Conservation (phyloP, 2,113 vertebrate genomes). For the Perca schrenkii region DNA sequence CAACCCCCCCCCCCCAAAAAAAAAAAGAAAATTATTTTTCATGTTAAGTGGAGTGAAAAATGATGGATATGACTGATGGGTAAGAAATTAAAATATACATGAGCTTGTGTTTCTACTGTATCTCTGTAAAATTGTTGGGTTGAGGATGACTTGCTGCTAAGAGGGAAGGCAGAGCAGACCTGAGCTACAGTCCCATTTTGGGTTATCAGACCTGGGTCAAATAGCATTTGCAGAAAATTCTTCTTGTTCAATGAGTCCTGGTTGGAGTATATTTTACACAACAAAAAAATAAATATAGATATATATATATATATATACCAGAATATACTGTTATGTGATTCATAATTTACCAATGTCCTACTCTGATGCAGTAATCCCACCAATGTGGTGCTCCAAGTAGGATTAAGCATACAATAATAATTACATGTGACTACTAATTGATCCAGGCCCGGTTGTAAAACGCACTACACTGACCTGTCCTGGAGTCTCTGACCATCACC, state of each 20-base stretch:
- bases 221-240: conserved; percentile 43
- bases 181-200: conserved; percentile 66
- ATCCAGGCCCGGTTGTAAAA: conserved; percentile 56
- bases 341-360: conserved; percentile 22
- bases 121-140: conserved; percentile 62
- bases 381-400: conserved; percentile 40
- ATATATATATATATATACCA: too few species aligned
- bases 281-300: neutral
- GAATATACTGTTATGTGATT: conserved; percentile 27
- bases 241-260: conserved; percentile 52
- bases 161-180: conserved; percentile 75
- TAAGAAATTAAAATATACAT: conserved; percentile 37
- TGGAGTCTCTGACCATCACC: conserved; percentile 81
- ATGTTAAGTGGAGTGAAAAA: conserved; percentile 11
- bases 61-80: conserved; percentile 10
- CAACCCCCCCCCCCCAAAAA: neutral
- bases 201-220: conserved; percentile 49
- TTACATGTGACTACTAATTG: conserved; percentile 52
- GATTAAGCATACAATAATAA: conserved; percentile 45
- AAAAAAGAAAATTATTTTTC: conserved; percentile 10
- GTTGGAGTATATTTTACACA: conserved; percentile 47
- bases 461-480: conserved; percentile 76
- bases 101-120: conserved; percentile 62
- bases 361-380: conserved; percentile 27
- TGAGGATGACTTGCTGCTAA: conserved; percentile 83